A percentile compares a stretch with the other conserved stretches of the same genome.
These are phyloP conservation scores for Tribolium castaneum DNA, from an alignment of 1,140 invertebrate genomes.

Conservation along the genomic window DNA sequence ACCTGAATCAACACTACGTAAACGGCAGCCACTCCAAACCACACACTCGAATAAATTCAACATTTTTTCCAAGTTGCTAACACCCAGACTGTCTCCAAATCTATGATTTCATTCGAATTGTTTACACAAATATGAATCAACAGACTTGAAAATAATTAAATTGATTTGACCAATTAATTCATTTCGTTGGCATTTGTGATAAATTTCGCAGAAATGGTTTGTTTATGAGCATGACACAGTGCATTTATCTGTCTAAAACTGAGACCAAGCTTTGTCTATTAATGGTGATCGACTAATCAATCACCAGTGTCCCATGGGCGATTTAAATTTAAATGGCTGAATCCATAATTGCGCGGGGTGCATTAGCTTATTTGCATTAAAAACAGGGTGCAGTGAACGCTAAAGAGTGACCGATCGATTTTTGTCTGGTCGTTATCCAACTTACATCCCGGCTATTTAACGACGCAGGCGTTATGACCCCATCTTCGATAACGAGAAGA, in stretches of 20 bases:
- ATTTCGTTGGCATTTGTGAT: not conserved
- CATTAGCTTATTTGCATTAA: conserved; percentile 14
- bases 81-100: not conserved
- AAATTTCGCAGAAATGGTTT: too few species aligned
- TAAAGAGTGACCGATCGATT: conserved; percentile 39
- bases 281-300: conserved; percentile 6
- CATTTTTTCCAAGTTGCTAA: not conserved
- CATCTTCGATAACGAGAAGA: not conserved
- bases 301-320: not conserved
- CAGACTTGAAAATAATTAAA: not conserved
- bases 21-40: too few species aligned
- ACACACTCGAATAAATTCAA: not conserved
- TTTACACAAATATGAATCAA: not conserved
- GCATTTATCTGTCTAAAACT: not conserved
- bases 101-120: not conserved
- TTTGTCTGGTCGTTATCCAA: conserved; percentile 36
- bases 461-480: conserved; percentile 37
- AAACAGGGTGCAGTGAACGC: conserved; percentile 50
- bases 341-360: conserved; percentile 10
- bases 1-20: not conserved
- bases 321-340: not conserved
- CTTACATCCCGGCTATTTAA: conserved; percentile 27
- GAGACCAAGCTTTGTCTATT: not conserved
- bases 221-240: not conserved
- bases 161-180: not conserved